These are phyloP conservation scores for Amphipoea oculea DNA, from an alignment of 2,888 invertebrate genomes.

Conservation along the genomic window DNA sequence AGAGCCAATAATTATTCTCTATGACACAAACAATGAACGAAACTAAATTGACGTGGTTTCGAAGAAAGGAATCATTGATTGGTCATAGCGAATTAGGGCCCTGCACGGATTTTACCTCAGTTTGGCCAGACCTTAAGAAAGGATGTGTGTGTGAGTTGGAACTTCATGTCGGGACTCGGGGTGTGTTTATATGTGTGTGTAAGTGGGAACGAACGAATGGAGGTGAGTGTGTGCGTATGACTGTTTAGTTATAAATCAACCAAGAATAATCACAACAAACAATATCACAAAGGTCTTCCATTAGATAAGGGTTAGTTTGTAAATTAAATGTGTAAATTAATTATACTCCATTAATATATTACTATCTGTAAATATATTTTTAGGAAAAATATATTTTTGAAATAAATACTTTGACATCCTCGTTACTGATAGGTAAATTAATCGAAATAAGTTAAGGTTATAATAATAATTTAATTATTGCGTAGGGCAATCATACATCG, in stretches of 20 bases:
- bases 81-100: background rate
- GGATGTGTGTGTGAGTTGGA: background rate
- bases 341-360: background rate
- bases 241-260: constrained; percentile 79
- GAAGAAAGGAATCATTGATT: too few relatives aligned
- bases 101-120: background rate
- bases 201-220: constrained; percentile 35
- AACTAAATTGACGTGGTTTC: too few relatives aligned
- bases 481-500: background rate
- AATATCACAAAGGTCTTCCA: constrained; percentile 90
- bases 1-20: too few relatives aligned
- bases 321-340: constrained; percentile 23
- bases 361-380: constrained; percentile 3
- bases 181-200: constrained; percentile 4
- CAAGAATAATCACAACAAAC: constrained; percentile 90
- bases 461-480: background rate
- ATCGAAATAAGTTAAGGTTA: background rate
- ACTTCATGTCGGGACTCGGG: background rate
- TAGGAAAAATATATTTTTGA: background rate
- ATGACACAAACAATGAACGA: too few relatives aligned
- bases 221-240: constrained; percentile 32
- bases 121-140: background rate
- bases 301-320: constrained; percentile 72
- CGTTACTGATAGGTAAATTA: constrained; percentile 5
- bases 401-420: constrained; percentile 10